Conservation (phyloP, 2,888 invertebrate genomes). For the Rhopalosiphum nymphaeae region DNA sequence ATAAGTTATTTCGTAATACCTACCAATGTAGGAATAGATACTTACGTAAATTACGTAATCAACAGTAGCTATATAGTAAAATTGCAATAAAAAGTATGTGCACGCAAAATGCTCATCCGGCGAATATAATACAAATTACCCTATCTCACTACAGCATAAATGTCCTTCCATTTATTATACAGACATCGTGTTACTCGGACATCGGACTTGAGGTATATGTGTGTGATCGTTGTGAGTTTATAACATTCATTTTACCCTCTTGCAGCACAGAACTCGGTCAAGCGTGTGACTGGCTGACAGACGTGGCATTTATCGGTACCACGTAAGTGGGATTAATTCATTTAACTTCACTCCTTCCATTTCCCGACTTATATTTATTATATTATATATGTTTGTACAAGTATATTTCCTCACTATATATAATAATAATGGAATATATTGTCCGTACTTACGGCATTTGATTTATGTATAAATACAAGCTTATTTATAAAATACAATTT, state of each 20-base stretch:
- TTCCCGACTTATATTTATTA: background rate
- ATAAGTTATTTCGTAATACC: background rate
- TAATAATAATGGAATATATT: background rate
- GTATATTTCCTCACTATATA: background rate
- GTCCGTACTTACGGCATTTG: background rate
- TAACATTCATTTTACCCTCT: slow-evolving; percentile 3
- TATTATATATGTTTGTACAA: background rate
- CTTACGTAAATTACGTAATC: background rate
- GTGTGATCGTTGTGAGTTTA: background rate
- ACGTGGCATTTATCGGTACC: slow-evolving; percentile 27
- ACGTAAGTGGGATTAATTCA: slow-evolving; percentile 14
- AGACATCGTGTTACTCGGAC: background rate
- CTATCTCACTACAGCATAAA: background rate
- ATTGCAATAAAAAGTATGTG: background rate
- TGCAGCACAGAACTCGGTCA: background rate
- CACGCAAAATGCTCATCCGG: background rate
- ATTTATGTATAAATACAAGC: background rate
- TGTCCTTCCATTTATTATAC: background rate
- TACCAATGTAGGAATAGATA: background rate
- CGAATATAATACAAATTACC: background rate
- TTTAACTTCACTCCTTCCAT: background rate
- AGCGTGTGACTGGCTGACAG: background rate
- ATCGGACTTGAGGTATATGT: background rate
- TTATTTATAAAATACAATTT: background rate
- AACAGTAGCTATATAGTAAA: background rate